Percentiles rank a stretch among this genome's conserved stretches.
Evolutionary conservation across 35 echinoderm and acorn worm genomes (phyloP).

Genomic region (Ophioderma brevispina): DNA sequence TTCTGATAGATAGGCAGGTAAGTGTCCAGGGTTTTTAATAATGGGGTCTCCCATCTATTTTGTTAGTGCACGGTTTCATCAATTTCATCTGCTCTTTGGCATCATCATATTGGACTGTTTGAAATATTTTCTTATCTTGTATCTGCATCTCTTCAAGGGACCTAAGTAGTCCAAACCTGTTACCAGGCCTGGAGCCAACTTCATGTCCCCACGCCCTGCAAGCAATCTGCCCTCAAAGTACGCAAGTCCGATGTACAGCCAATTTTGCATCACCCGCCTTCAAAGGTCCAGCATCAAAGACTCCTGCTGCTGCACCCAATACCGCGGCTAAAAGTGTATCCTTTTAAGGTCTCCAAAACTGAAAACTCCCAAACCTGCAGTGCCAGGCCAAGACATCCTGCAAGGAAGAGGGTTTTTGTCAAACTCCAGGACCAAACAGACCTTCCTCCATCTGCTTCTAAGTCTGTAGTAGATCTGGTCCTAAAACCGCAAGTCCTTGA

Average conservation of each 20-base stretch:
- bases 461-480: neutral
- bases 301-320: neutral
- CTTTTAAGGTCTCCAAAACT: conserved; percentile 80
- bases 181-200: neutral
- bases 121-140: too few relatives aligned
- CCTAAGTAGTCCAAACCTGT: neutral
- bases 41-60: too few relatives aligned
- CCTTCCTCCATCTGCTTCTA: conserved; percentile 11
- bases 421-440: conserved; percentile 51
- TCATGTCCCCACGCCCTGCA: conserved; percentile 2
- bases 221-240: neutral
- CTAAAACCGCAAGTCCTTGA: conserved; percentile 49
- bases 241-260: neutral
- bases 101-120: too few relatives aligned
- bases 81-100: too few relatives aligned
- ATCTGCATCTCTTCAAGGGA: neutral
- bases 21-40: too few relatives aligned
- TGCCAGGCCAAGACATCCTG: conserved; percentile 16
- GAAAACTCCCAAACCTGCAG: conserved; percentile 62
- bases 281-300: neutral
- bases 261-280: too few relatives aligned
- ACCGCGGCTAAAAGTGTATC: conserved; percentile 44
- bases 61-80: too few relatives aligned
- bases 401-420: conserved; percentile 36
- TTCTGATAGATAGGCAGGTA: too few relatives aligned